Evolutionary conservation across 1,140 invertebrate genomes (phyloP).

Genomic region (Scaptomyza graminum): DNA sequence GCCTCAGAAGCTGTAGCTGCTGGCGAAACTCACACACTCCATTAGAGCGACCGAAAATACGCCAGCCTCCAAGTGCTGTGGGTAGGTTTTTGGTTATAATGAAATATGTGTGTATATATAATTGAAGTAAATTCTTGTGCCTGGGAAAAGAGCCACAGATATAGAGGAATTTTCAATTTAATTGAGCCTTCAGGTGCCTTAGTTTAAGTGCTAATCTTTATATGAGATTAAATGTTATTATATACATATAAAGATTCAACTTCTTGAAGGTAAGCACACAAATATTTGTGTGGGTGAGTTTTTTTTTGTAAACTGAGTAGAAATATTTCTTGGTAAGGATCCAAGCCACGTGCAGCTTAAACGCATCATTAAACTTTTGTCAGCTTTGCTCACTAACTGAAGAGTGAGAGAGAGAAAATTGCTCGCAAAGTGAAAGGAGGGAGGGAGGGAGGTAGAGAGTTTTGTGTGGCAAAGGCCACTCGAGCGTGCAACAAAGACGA

Average conservation of each 20-base stretch:
- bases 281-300: neutral
- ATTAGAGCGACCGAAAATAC: conserved; percentile 61
- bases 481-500: conserved; percentile 57
- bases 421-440: neutral
- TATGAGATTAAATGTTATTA: conserved; percentile 2
- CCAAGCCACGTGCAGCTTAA: conserved; percentile 57
- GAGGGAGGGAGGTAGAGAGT: conserved; percentile 14
- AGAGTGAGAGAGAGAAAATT: neutral
- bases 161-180: conserved; percentile 33
- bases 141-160: conserved; percentile 20
- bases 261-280: neutral
- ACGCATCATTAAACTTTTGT: conserved; percentile 82
- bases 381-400: conserved; percentile 18
- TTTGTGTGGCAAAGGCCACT: conserved; percentile 52
- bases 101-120: conserved; percentile 55
- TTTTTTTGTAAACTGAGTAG: conserved; percentile 1
- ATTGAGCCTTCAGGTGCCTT: conserved; percentile 34
- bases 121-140: conserved; percentile 69
- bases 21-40: conserved; percentile 70
- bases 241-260: neutral
- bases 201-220: conserved; percentile 1
- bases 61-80: conserved; percentile 29
- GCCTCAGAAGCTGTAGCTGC: conserved; percentile 24
- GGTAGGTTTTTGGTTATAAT: conserved; percentile 49
- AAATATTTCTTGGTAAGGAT: conserved; percentile 3